Base-by-base conservation (phyloP, 1,140 invertebrate genomes). In the Trinorchestia longiramus region DNA sequence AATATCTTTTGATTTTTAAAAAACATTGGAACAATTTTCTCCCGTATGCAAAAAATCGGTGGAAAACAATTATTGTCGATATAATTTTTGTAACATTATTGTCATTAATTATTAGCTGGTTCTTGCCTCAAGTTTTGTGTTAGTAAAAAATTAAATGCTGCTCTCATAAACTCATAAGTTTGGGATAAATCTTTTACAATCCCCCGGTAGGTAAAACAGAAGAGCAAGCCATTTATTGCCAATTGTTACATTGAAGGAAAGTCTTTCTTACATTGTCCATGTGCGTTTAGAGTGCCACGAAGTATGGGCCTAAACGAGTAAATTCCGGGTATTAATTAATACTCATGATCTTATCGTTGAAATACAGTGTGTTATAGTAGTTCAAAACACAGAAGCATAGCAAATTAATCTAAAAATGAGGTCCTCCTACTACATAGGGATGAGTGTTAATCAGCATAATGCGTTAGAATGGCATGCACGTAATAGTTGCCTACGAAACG, bases 41-140 rank as follows among this genome's bases (percentile, higher is more conserved):
- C 62, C 1, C 28, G 62, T 77, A 11, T 11, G 62, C 62, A 77
- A 77, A 77, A 8, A 90, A 90, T 90, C 43, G 88, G 43, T 19
- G 88, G 43, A 90, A 90, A 90, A 41, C 15, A 90, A 90, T 94
- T 94, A 94, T 94, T 94, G 92, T 94, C 92, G 4, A 45, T 94
- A 40, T 0, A 45, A 15, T 45, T 94, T 94, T 94, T 94, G 92
- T 42, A 44, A 94, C 36, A 94, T 94, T 94, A 94, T 94, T 94
- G 92, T 94, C 92, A 42, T 94, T 94, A 94, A 94, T 94, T 94
- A 94, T 94, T 94, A 94, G 36, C 40, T 90, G 88, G 88, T 42
- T 42, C 88, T 77, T 36, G 62, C 28, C 62, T 28, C 15, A 77
- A 77, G 62, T 77, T 23, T 77, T 77, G 62, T 77, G 47, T 53